Evolutionary conservation across 2,888 invertebrate genomes (phyloP).

Genomic region (Pammene aurita): DNA sequence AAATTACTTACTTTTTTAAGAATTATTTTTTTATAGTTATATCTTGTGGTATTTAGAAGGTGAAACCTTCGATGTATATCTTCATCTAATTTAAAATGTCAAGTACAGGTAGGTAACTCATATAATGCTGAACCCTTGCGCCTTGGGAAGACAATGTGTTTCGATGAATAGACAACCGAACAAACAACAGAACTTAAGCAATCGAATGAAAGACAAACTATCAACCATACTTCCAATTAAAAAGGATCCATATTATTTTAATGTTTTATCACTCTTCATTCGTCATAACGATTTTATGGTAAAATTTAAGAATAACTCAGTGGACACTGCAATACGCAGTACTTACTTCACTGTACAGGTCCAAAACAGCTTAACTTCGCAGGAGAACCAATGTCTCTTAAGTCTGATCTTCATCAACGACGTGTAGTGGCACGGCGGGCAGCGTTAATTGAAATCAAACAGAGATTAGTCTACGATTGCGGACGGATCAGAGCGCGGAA

Average conservation of each 20-base stretch:
- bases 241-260: slow-evolving; percentile 18
- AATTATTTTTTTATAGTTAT: no score
- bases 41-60: no score
- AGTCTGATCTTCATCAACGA: not conserved
- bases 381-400: slow-evolving; percentile 1
- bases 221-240: not conserved
- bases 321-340: slow-evolving; percentile 16
- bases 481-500: slow-evolving; percentile 61
- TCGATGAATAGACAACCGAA: not conserved
- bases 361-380: not conserved
- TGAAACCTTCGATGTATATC: no score
- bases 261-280: slow-evolving; percentile 8
- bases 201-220: not conserved
- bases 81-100: no score
- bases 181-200: not conserved
- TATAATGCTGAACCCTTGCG: no score
- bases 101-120: no score
- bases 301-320: slow-evolving; percentile 32
- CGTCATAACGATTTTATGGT: slow-evolving; percentile 1
- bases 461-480: slow-evolving; percentile 72
- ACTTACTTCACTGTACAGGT: not conserved
- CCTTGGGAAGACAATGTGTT: no score
- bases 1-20: no score
- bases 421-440: slow-evolving; percentile 39
- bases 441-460: slow-evolving; percentile 78